Base-by-base conservation (phyloP, 1,140 invertebrate genomes). In the Temnothorax longispinosus region DNA sequence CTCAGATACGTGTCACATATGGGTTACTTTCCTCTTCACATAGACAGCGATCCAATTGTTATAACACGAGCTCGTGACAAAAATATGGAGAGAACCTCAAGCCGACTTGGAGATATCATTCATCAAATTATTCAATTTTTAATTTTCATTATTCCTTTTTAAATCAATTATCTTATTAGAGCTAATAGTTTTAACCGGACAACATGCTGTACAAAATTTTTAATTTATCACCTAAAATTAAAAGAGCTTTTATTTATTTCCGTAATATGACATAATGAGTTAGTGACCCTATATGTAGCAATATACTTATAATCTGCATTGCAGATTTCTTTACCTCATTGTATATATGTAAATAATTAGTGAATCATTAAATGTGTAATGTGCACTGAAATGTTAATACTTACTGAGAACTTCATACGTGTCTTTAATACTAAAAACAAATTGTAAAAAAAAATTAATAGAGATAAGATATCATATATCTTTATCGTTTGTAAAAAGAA, bases 321-420 rank as follows among this genome's bases (percentile, higher is more conserved):
- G 10, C 15, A 69, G 8, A 5, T 52, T 52, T 64, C 64, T 76
- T 38, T 38, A 21, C 8, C 4, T 76, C 18, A 56, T 56, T 91
- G 89, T 91, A 91, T 88, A 91, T 91, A 91, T 91, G 89, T 91
- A 91, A 87, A 91, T 91, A 91, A 35, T 44, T 65, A 77, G 7
- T 54, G 18, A 78, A 54, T 44, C 44, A 77, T 60, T 35, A 44
- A 67, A 65, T 38, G 41, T 56, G 64, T 5, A 69, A 56, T 44
- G 13, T 47, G 2, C 8, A 44, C 21, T 44, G 4, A 15, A 35
- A 77, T 35, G n/a, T 77, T 47, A 47, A 47, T 15, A 60, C 41
- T 1, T 58, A 56, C 13, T 56, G 15, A 32, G 0, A 47, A 60
- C 5, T 69, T 60, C 13, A 38, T 8, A 62, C 13, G 10, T 77